Evolutionary conservation across 2,113 vertebrate genomes (phyloP).

Genomic region (Caranx ignobilis): DNA sequence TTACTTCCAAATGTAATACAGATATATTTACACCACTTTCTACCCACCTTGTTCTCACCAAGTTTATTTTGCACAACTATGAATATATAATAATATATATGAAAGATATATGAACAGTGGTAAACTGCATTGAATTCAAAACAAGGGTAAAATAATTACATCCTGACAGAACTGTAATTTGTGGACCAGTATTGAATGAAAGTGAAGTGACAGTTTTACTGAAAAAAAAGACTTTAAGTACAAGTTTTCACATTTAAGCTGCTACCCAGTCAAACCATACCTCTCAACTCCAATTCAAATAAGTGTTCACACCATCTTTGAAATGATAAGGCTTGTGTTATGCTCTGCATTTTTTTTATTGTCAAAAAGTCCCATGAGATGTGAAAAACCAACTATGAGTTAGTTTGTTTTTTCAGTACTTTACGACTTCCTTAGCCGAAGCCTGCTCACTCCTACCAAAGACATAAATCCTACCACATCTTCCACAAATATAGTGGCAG

Average conservation of each 20-base stretch:
- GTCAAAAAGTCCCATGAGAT: constrained; percentile 2
- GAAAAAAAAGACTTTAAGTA: constrained; percentile 1
- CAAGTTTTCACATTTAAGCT: constrained; percentile 12
- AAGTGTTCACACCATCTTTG: background rate
- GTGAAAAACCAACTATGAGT: background rate
- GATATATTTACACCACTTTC: too few relatives aligned
- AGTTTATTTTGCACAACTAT: too few relatives aligned
- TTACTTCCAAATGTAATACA: constrained; percentile 3
- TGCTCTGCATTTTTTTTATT: constrained; percentile 1
- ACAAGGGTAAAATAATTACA: constrained; percentile 30
- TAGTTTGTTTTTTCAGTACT: background rate
- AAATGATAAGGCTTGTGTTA: background rate
- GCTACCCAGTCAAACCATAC: background rate
- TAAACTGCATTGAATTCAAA: background rate
- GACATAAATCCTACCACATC: background rate
- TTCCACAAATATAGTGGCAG: background rate
- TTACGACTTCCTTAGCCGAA: background rate
- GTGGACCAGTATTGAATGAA: constrained; percentile 15
- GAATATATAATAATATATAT: too few relatives aligned
- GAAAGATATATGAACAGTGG: background rate
- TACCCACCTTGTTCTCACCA: too few relatives aligned
- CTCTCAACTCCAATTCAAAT: background rate
- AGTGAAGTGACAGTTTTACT: background rate
- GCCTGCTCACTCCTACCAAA: background rate
- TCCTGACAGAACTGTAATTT: constrained; percentile 30